Base-by-base conservation (phyloP, 2,113 vertebrate genomes). In the Tonatia bakeri region DNA sequence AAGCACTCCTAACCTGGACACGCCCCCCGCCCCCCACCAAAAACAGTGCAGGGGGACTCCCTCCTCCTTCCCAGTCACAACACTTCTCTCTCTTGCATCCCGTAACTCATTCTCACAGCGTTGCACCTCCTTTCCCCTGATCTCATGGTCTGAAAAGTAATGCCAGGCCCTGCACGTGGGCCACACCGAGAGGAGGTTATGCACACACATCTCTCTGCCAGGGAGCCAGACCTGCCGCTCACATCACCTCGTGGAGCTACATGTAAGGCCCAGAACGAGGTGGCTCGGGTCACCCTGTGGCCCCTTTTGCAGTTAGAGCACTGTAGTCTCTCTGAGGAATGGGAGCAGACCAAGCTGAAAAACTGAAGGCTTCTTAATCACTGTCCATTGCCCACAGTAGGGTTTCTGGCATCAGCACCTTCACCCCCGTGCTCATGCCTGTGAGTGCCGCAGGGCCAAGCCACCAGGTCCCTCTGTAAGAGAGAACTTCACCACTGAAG, bases 211-310 rank as follows among this genome's bases (percentile, higher is more conserved):
- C 45, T 43, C 43, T 43, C 81, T 56, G 22, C 43, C 3, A 8
- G 1, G 43, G 47, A 38, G 52, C 31, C 54, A 45, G 24, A 16
- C 40, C 38, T 12, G 4, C 36, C 24, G 56, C 54, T 31, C 20
- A 22, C 5, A 1, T 19, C 31, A 10, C 31, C 64, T 26, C 1
- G 0, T 24, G 56, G 40, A 81, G 89, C 79, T 17, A 0, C 6
- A 0, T 33, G 22, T 28, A 4, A 56, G 70, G 50, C 77, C 82
- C 10, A 17, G n/a, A 36, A 12, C 0, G 1, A 38, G 70, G 61
- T 1, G 4, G 36, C 73, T 59, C 45, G 15, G 40, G 14, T 19
- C 0, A 2, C 33, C 28, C 76, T 0, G 0, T 19, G 75, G 26
- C 47, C 64, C 36, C 31, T 43, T 76, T 28, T 56, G 43, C n/a